A percentile compares a stretch with the other conserved stretches of the same genome.
Conservation (phyloP, 1,140 invertebrate genomes). For the Meloidogyne exigua region DNA sequence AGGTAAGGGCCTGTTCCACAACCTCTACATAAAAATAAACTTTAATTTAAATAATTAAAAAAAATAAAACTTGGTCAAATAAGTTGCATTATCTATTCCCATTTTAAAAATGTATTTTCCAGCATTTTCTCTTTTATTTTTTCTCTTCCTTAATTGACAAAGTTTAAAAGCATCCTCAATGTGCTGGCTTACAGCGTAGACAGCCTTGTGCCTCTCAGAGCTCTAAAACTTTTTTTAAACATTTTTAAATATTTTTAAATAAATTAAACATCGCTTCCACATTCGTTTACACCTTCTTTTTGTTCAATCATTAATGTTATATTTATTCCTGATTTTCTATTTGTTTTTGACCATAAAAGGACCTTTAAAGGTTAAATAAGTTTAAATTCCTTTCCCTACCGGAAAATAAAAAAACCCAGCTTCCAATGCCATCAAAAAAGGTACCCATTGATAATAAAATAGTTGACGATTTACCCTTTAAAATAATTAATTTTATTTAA, state of each 20-base stretch:
- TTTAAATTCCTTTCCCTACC: background rate
- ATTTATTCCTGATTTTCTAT: constrained; percentile 51
- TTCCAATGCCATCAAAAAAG: constrained; percentile 65
- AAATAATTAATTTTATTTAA: background rate
- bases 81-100: constrained; percentile 36
- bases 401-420: constrained; percentile 69
- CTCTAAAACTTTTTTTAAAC: constrained; percentile 38
- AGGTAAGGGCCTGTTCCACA: background rate
- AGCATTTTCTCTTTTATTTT: background rate
- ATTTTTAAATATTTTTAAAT: background rate
- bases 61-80: constrained; percentile 30
- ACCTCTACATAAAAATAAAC: too few relatives aligned
- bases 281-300: background rate
- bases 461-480: constrained; percentile 44
- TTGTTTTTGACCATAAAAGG: constrained; percentile 65
- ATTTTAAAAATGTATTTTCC: constrained; percentile 20
- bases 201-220: constrained; percentile 45
- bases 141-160: constrained; percentile 33
- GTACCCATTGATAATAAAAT: constrained; percentile 67
- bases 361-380: constrained; percentile 37
- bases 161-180: constrained; percentile 49
- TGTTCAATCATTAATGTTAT: constrained; percentile 49
- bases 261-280: background rate
- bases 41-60: background rate
- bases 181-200: constrained; percentile 46